These are phyloP conservation scores for Planiliza haematocheilus DNA, from an alignment of 2,113 vertebrate genomes.

Conservation along the genomic window DNA sequence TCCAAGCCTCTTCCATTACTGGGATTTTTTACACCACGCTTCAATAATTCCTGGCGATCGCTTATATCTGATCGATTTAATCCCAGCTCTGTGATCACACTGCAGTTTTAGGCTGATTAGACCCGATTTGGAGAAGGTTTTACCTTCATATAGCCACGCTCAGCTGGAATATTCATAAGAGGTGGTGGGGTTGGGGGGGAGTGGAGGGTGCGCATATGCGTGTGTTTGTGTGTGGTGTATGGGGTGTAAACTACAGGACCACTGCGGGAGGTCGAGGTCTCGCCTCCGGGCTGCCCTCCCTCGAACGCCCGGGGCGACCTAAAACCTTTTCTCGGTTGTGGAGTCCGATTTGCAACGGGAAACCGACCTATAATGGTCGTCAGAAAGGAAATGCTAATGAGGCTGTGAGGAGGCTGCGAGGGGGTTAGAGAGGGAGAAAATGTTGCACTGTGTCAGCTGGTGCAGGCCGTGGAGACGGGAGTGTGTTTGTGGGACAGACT, in stretches of 20 bases:
- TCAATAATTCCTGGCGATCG: constrained; percentile 52
- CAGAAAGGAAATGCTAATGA: constrained; percentile 85
- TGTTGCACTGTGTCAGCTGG: constrained; percentile 50
- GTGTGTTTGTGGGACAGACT: background rate
- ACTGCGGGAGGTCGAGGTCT: constrained; percentile 81
- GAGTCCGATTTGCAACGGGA: constrained; percentile 84
- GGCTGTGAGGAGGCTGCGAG: constrained; percentile 62
- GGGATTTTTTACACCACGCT: constrained; percentile 40
- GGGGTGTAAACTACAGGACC: constrained; percentile 64
- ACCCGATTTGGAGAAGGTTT: constrained; percentile 61
- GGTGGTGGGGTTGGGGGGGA: background rate
- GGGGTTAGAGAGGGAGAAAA: constrained; percentile 62
- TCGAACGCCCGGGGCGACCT: constrained; percentile 71
- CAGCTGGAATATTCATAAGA: constrained; percentile 74
- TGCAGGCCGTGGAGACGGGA: constrained; percentile 42
- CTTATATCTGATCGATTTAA: constrained; percentile 68
- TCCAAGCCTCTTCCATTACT: constrained; percentile 44
- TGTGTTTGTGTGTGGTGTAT: constrained; percentile 10
- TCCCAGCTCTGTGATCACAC: constrained; percentile 57
- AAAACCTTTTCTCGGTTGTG: constrained; percentile 76
- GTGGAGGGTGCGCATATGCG: background rate
- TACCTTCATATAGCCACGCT: constrained; percentile 53
- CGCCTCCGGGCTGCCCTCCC: constrained; percentile 78
- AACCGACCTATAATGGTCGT: constrained; percentile 78
- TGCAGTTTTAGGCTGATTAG: constrained; percentile 73